Percentiles rank a stretch among this genome's conserved stretches.
Evolutionary conservation across 92 coral and sea anemone species (phyloP).

Genomic region (Desmophyllum pertusum): DNA sequence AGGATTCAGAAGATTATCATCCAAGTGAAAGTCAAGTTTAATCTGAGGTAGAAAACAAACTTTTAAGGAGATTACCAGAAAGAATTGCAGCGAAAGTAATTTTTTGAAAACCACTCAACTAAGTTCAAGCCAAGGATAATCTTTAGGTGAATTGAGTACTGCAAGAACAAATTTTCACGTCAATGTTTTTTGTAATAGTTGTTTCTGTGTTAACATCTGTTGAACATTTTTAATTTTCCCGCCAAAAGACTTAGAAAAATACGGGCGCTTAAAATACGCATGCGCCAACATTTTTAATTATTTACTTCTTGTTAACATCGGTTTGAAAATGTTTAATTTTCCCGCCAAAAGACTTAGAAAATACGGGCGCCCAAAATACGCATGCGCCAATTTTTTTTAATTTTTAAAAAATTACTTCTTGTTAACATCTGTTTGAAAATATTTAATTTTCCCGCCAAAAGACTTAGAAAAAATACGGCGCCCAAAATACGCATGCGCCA

Average conservation of each 20-base stretch:
- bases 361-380: slow-evolving; percentile 17
- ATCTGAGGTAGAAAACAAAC: background rate
- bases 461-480: no score
- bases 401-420: no score
- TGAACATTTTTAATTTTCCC: background rate
- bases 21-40: background rate
- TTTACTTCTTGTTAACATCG: no score
- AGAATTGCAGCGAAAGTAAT: background rate
- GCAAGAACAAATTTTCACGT: background rate
- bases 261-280: no score
- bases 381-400: slow-evolving; percentile 14
- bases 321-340: no score
- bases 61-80: background rate
- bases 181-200: no score
- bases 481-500: no score
- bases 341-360: no score
- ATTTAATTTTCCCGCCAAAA: no score
- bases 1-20: background rate
- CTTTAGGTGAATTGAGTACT: background rate
- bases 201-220: no score
- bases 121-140: background rate
- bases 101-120: background rate
- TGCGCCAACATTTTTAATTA: slow-evolving; percentile 5
- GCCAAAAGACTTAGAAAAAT: no score
- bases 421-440: no score